Percentiles rank a stretch among this genome's conserved stretches.
Evolutionary conservation across 1,140 invertebrate genomes (phyloP).

Genomic region (Plutomurus gul): DNA sequence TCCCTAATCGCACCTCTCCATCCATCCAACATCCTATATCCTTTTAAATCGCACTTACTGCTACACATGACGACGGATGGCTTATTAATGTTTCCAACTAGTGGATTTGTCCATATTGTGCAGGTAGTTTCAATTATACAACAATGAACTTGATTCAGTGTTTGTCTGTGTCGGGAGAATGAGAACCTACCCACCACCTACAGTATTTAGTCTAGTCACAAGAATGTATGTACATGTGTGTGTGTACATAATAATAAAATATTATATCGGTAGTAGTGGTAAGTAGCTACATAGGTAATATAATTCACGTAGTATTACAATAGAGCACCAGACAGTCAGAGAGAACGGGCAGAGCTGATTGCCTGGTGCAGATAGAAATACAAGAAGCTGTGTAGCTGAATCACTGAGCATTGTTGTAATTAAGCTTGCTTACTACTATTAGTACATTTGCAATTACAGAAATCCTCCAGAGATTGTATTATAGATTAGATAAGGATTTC

Average conservation of each 20-base stretch:
- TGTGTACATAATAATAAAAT: too few relatives aligned
- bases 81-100: not conserved
- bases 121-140: not conserved
- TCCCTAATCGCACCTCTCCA: not conserved
- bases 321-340: too few relatives aligned
- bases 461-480: not conserved
- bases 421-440: too few relatives aligned
- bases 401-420: not conserved
- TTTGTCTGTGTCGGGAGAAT: not conserved
- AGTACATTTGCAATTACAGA: conserved; percentile 26
- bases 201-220: too few relatives aligned
- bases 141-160: not conserved
- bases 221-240: too few relatives aligned
- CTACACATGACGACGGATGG: not conserved
- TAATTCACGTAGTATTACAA: too few relatives aligned
- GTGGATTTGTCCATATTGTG: not conserved
- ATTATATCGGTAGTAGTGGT: too few relatives aligned
- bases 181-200: not conserved
- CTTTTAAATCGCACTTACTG: not conserved
- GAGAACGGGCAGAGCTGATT: too few relatives aligned
- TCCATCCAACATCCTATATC: conserved; percentile 7
- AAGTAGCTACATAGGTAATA: too few relatives aligned
- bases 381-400: not conserved
- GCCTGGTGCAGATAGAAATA: too few relatives aligned
- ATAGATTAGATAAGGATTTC: conserved; percentile 9